Base-by-base conservation (phyloP, 2,888 invertebrate genomes). In the Caenorhabditis panamensis region DNA sequence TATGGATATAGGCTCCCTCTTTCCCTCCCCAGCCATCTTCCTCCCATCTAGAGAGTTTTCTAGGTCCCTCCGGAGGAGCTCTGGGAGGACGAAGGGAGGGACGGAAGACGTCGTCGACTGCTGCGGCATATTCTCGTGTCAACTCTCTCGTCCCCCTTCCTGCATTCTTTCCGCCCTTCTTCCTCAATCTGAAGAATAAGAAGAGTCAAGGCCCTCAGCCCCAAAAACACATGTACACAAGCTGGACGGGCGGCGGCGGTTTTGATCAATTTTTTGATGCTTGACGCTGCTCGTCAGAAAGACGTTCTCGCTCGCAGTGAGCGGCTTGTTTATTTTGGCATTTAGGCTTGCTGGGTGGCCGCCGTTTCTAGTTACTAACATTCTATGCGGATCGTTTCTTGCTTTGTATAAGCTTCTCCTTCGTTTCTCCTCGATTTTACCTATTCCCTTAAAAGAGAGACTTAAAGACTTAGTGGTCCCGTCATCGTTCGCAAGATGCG, bases 231-330 rank as follows among this genome's bases (percentile, higher is more conserved):
- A 68, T 22, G 24, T 4, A 51, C 36, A 28, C 36, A 16, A 20
- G 22, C 22, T 24, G n/a, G n/a, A n/a, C n/a, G n/a, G n/a, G n/a
- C n/a, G 58, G 69, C 59, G 61, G 64, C 73, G 66, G 51, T 64
- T 66, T 66, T 66, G 73, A 73, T 66, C 66, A 73, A 66, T 73
- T 73, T 64, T 62, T 71, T 71, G 71, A 71, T 62, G 71, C 62
- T 36, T 44, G 26, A 28, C 54, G 31, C 49, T 49, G 6, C 49
- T 37, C 49, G 49, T 62, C 64, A 41, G 28, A 49, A 28, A 44
- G 51, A 44, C 64, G 62, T 51, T 56, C 61, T 54, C 11, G 36
- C 11, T 11, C 6, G 36, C 36, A 11, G 36, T 11, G 36, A 11
- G 36, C 6, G 36, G 11, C 36, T 36, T 41, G 41, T 41, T 41